These are phyloP conservation scores for Drosophila varians DNA, from an alignment of 1,140 invertebrate genomes.

Conservation along the genomic window DNA sequence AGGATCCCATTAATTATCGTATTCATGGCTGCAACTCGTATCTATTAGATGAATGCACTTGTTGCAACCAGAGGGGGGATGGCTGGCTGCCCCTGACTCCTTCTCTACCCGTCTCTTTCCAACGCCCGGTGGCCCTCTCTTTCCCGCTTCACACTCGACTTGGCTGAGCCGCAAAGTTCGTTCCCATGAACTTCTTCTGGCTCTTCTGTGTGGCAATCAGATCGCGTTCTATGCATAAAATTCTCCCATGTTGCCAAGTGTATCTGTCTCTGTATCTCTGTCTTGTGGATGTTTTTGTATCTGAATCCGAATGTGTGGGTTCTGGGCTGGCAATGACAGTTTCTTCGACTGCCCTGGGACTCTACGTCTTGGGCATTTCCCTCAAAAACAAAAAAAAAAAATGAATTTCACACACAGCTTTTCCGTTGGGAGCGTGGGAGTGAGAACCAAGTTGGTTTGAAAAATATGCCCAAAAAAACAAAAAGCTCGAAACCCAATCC, in stretches of 20 bases:
- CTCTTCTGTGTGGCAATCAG: slow-evolving; percentile 48
- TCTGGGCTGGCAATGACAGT: slow-evolving; percentile 58
- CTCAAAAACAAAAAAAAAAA: slow-evolving; percentile 19
- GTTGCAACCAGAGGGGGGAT: slow-evolving; percentile 1
- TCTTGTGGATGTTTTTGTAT: slow-evolving; percentile 3
- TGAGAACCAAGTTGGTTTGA: slow-evolving; percentile 48
- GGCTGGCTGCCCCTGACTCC: not conserved
- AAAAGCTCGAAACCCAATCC: slow-evolving; percentile 26
- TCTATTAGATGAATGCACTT: slow-evolving; percentile 48
- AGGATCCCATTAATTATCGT: slow-evolving; percentile 33
- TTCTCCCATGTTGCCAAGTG: slow-evolving; percentile 20
- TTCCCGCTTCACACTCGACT: slow-evolving; percentile 60
- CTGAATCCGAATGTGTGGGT: slow-evolving; percentile 29
- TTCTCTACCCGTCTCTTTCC: not conserved
- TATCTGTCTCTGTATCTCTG: slow-evolving; percentile 10
- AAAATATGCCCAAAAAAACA: slow-evolving; percentile 19
- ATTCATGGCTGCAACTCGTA: slow-evolving; percentile 24
- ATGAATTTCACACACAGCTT: slow-evolving; percentile 62
- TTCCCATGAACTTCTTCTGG: slow-evolving; percentile 71
- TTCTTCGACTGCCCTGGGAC: slow-evolving; percentile 32
- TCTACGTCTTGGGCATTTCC: slow-evolving; percentile 31
- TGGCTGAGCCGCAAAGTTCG: slow-evolving; percentile 53
- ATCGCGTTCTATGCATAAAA: slow-evolving; percentile 50
- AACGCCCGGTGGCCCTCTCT: not conserved
- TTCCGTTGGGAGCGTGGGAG: slow-evolving; percentile 75